Conservation (phyloP, 2,797 vertebrate species). For the Cyclopterus lumpus region DNA sequence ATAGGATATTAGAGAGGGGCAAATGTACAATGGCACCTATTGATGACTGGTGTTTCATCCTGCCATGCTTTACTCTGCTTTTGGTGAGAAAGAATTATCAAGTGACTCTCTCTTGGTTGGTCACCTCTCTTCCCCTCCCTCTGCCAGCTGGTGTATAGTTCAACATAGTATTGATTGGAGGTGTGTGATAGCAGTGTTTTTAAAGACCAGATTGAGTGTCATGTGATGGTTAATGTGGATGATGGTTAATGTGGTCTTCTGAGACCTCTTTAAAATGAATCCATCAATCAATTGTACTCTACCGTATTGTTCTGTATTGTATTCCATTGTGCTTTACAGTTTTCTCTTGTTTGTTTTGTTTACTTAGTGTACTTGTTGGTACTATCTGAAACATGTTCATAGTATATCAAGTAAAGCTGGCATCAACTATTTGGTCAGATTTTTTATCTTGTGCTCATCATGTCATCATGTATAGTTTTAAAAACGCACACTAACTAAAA, state of each 20-base stretch:
- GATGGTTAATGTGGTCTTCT: constrained; percentile 11
- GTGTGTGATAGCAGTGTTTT: constrained; percentile 17
- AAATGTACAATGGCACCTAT: constrained; percentile 70
- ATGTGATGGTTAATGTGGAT: constrained; percentile 12
- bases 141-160: constrained; percentile 40
- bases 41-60: constrained; percentile 68
- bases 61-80: constrained; percentile 46
- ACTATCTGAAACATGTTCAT: background rate
- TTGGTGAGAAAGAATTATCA: constrained; percentile 54
- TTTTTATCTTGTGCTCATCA: background rate
- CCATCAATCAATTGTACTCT: background rate
- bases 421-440: background rate
- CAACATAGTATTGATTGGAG: constrained; percentile 37
- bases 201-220: constrained; percentile 22
- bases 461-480: background rate
- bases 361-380: background rate
- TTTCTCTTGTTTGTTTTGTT: background rate
- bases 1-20: constrained; percentile 64
- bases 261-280: background rate
- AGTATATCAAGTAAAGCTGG: background rate
- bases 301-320: background rate
- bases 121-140: constrained; percentile 32
- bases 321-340: background rate
- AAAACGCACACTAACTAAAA: background rate
- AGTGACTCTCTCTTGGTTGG: constrained; percentile 29